These are phyloP conservation scores for Alligator sinensis DNA, from an alignment of 2,113 vertebrate genomes.

Conservation along the genomic window DNA sequence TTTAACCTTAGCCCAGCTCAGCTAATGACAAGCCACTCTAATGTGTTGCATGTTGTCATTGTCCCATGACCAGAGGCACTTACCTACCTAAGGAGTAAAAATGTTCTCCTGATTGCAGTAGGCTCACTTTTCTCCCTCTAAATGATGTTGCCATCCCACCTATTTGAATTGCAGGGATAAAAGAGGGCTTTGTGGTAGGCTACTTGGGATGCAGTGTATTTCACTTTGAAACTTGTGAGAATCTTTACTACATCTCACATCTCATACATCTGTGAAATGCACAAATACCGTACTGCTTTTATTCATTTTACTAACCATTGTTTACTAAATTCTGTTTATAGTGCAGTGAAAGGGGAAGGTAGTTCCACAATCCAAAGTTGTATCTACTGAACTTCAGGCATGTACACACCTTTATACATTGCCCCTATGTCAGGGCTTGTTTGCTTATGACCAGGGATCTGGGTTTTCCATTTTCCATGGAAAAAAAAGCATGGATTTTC, in stretches of 20 bases:
- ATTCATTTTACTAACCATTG: too few relatives aligned
- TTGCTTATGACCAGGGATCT: too few relatives aligned
- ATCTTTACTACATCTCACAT: too few relatives aligned
- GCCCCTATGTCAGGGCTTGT: not conserved
- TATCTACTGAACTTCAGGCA: not conserved
- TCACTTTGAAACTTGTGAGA: not conserved
- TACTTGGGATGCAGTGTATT: not conserved
- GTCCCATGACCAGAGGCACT: conserved; percentile 13
- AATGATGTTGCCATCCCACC: not conserved
- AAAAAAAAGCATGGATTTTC: too few relatives aligned
- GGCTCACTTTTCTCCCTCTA: not conserved
- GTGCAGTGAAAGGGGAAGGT: not conserved
- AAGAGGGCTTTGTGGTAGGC: not conserved
- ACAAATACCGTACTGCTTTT: too few relatives aligned
- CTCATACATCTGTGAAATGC: too few relatives aligned
- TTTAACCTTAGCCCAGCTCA: not conserved
- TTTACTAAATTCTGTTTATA: not conserved
- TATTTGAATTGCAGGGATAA: not conserved
- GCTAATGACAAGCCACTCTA: conserved; percentile 48
- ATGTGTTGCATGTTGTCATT: conserved; percentile 28
- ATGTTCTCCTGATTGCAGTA: not conserved
- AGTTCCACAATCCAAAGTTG: not conserved
- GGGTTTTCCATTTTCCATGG: too few relatives aligned
- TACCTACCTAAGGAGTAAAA: conserved; percentile 29
- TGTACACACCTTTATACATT: not conserved